A percentile compares a stretch with the other conserved stretches of the same genome.
Conservation (phyloP, 2,113 vertebrate species). For the Cololabis saira region DNA sequence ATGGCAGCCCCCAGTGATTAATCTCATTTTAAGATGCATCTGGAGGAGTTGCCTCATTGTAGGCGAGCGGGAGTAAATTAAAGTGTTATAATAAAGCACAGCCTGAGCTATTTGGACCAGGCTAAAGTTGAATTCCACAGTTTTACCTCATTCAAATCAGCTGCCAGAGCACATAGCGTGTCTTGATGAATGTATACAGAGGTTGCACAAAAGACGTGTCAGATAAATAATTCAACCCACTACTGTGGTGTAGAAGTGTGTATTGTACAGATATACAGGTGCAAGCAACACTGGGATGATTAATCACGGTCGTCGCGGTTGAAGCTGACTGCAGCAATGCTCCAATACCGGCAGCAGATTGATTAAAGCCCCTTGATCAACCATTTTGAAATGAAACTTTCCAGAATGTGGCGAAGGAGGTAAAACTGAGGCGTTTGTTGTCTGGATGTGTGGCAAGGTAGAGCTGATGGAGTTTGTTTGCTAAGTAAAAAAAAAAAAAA, state of each 20-base stretch:
- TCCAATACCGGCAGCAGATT: neutral
- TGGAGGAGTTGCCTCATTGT: slow-evolving; percentile 48
- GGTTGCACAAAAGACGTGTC: slow-evolving; percentile 41
- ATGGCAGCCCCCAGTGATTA: slow-evolving; percentile 64
- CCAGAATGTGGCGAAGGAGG: neutral
- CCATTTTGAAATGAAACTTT: slow-evolving; percentile 34
- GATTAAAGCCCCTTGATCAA: slow-evolving; percentile 37
- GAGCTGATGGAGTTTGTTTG: slow-evolving; percentile 48
- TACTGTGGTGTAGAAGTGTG: slow-evolving; percentile 14
- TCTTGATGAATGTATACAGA: slow-evolving; percentile 38
- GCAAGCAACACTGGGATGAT: slow-evolving; percentile 32
- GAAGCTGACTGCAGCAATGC: neutral
- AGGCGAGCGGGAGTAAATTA: slow-evolving; percentile 64
- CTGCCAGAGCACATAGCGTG: slow-evolving; percentile 16
- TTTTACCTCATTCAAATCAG: slow-evolving; percentile 36
- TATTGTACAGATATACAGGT: slow-evolving; percentile 26
- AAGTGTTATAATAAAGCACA: slow-evolving; percentile 48
- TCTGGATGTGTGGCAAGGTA: neutral
- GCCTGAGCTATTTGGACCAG: slow-evolving; percentile 18
- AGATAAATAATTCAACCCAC: slow-evolving; percentile 48
- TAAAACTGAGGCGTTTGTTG: slow-evolving; percentile 12
- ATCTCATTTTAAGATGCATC: slow-evolving; percentile 72
- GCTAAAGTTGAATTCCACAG: slow-evolving; percentile 14
- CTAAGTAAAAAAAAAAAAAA: slow-evolving; percentile 32
- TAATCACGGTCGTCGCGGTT: slow-evolving; percentile 27